Percentiles rank a stretch among this genome's conserved stretches.
Evolutionary conservation across 1,140 invertebrate species (phyloP).

Genomic region (Argopecten irradians): DNA sequence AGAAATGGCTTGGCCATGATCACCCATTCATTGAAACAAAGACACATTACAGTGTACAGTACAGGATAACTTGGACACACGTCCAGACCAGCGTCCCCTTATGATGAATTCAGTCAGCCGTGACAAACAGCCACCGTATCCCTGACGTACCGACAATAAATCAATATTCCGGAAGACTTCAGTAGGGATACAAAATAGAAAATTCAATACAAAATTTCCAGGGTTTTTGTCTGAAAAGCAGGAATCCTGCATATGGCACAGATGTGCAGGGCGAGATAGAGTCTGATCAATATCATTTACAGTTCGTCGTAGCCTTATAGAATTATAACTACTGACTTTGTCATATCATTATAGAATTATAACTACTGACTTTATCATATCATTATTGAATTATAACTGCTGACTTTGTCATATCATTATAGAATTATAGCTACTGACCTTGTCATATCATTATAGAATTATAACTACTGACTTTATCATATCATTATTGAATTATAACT

Average conservation of each 20-base stretch:
- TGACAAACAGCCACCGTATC: not conserved
- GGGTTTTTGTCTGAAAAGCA: not conserved
- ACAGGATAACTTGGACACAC: not conserved
- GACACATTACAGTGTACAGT: not conserved
- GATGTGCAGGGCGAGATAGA: not conserved
- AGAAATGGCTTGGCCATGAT: not conserved
- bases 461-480: no score
- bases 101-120: not conserved
- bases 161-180: not conserved
- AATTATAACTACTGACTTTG: no score
- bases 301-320: not conserved
- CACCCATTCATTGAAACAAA: not conserved
- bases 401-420: no score
- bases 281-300: not conserved
- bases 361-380: no score
- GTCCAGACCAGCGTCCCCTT: not conserved
- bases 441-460: no score
- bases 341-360: no score
- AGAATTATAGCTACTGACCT: no score
- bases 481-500: no score
- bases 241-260: not conserved
- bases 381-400: no score
- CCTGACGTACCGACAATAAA: not conserved
- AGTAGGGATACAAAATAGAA: conserved; percentile 16
- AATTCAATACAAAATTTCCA: not conserved